Evolutionary conservation across 2,888 invertebrate genomes (phyloP), one percentile per base, ranked within the genome.

Genomic region (Dicyrtomina minuta): DNA sequence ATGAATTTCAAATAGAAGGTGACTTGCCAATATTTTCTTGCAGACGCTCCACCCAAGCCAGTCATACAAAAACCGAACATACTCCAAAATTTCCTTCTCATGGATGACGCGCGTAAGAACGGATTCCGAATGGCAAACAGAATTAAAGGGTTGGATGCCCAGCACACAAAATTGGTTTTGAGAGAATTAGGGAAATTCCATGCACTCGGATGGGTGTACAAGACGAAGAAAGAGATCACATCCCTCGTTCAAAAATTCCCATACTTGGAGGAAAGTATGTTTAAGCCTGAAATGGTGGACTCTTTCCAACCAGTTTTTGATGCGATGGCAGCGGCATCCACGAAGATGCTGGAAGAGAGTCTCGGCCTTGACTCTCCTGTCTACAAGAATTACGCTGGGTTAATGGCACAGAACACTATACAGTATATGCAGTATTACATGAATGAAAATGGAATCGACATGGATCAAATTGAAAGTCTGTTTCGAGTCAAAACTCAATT

Each of bases 201-300:
- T 43, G 60, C 60, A 13, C 44, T 60, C 1, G 44, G 60, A 12
- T 60, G 60, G 60, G 44, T 43, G 12, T 60, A 60, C 44, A 60
- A 60, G n/a, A 12, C 22, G 12, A 43, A 60, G 24, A 60, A 60
- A 44, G 17, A 20, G 24, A 15, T 43, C 13, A 2, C n/a, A 13
- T 24, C 22, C 12, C 24, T 60, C 10, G 20, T 43, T 22, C 24
- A 13, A 15, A 60, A 43, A 24, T 60, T 44, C 44, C 44, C 60
- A 6, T 41, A 60, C 17, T 22, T 60, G 60, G 44, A 20, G n/a
- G 60, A 60, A 17, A 24, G 1, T 8, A 43, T 60, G 43, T 44
- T 22, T 44, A 60, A 60, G 5, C 41, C 60, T 13, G 43, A 20
- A 12, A n/a, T 60, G 20, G 24, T 60, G 22, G 60, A 60, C 3